Evolutionary conservation across 1,140 invertebrate species (phyloP), one percentile per base, ranked within the genome.

Genomic region (Aphis craccivora): DNA sequence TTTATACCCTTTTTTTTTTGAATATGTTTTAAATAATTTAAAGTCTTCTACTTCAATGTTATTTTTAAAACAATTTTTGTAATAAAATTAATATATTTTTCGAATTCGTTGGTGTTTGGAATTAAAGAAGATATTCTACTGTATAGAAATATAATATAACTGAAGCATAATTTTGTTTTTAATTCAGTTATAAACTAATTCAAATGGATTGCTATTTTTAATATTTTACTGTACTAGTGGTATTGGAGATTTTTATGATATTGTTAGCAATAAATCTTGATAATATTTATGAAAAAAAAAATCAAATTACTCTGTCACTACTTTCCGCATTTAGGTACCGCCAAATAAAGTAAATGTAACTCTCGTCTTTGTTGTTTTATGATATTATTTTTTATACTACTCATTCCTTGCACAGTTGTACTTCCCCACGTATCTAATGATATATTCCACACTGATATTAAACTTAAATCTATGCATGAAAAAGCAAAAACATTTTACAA

Each of bases 211-310:
- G 5, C 3, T n/a, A 76, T 76, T 76, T 5, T 76, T 76, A 30
- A n/a, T 76, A 18, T 76, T 76, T 4, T 67, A 4, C 60, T n/a
- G n/a, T 76, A 14, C 30, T 76, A 14, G 14, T n/a, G 30, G 60
- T 76, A 76, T 76, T 76, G 60, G n/a, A 76, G 60, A 76, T 76
- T 76, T 76, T 76, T 76, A 76, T 76, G 11, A 76, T 76, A 76
- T 20, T 76, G 14, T n/a, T 14, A n/a, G 18, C 5, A 76, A 76
- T 76, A n/a, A 76, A 76, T 76, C 60, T 76, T 76, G 60, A 76
- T 76, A 67, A 76, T 76, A 76, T n/a, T n/a, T 76, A n/a, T 76
- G 60, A 76, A 76, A 76, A 76, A 76, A 76, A 7, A 18, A 76
- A 76, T 76, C n/a, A 76, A 76, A 76, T 76, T 76, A 76, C 60